Base-by-base conservation (phyloP, 1,140 invertebrate species). In the Monomorium pharaonis region DNA sequence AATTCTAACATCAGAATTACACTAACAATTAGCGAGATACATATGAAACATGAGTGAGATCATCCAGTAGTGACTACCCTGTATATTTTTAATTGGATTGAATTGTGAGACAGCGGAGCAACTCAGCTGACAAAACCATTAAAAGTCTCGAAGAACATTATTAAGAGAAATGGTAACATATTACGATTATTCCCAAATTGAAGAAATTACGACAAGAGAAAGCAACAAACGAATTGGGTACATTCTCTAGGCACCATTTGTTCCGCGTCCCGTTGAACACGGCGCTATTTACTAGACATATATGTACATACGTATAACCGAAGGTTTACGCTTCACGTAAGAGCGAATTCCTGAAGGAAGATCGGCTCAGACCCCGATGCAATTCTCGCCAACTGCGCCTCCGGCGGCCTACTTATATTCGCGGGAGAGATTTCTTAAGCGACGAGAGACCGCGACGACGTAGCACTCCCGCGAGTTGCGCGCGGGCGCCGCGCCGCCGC, bases 391-490 rank as follows among this genome's bases (percentile, higher is more conserved):
- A 37, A 78, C 44, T 21, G 9, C 42, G 30, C 33, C 62, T 63
- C 42, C 56, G 33, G 33, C 65, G 51, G 78, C 67, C 78, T 81
- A 81, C 65, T 54, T 81, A 2, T 37, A 2, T 37, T 37, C 21
- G 33, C 30, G 49, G 77, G 33, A 63, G 14, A 80, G 49, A 81
- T 72, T 81, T 81, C 78, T 81, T 72, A 72, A 81, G 78, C 65
- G 18, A 69, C 62, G 33, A 42, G 37, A 65, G 62, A 70, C 77
- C 77, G 77, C 77, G 62, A 81, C 77, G 77, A 81, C 77, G 37
- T 70, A 70, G 76, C 47, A 33, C 75, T 78, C 58, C 44, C 75
- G 60, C 58, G 75, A 78, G 58, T 18, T 77, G 37, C 58, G 72
- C 67, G 51, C 70, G 54, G 7, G 16, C 24, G 51, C 51, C n/a